Conservation (phyloP, 2,113 vertebrate species). For the human (Homo sapiens) region DNA sequence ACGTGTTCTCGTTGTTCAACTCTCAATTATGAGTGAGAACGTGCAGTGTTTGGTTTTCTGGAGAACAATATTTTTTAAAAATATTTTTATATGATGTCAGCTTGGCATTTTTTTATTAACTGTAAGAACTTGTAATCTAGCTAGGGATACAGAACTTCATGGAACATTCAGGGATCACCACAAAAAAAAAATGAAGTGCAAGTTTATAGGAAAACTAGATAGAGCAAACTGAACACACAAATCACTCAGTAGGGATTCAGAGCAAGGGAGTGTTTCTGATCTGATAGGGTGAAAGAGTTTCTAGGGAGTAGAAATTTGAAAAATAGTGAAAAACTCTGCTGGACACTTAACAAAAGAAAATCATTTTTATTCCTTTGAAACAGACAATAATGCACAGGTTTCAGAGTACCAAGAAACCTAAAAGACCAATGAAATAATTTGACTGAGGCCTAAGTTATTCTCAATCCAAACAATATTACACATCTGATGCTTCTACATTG, state of each 20-base stretch:
- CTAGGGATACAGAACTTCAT: background rate
- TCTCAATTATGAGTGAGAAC: no score
- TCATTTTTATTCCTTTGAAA: slow-evolving; percentile 21
- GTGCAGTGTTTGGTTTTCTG: no score
- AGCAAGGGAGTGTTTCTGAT: background rate
- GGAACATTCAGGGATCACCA: background rate
- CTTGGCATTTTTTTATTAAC: background rate
- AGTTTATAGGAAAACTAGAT: background rate
- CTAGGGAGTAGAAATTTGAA: background rate
- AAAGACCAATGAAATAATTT: background rate
- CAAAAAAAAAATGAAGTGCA: background rate
- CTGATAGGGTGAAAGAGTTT: background rate
- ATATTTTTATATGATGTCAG: background rate
- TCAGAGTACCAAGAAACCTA: background rate
- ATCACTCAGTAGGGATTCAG: background rate
- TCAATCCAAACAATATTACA: background rate
- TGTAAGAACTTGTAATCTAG: background rate
- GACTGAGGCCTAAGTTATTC: background rate
- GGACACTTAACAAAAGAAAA: background rate
- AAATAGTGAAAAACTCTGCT: background rate
- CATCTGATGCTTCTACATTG: background rate
- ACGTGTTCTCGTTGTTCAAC: no score
- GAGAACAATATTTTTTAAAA: background rate
- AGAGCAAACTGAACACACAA: background rate
- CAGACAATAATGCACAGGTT: background rate